Percentiles rank a stretch among this genome's conserved stretches.
phyloP scores from a whole-genome alignment of 2,888 invertebrate species.

The Netelia melanura region DNA sequence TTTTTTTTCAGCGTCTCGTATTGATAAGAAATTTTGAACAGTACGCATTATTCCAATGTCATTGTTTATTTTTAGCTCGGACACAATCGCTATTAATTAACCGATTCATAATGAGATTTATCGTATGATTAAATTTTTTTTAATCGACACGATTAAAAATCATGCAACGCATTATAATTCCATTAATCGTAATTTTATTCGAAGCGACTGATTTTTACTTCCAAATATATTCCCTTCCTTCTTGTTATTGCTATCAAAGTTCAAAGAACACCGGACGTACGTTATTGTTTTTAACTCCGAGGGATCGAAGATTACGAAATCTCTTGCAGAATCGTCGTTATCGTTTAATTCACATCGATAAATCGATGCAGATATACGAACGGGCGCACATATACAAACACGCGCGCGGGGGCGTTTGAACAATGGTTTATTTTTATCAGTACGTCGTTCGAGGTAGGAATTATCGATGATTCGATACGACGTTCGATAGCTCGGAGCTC shows the following conservation, averaged over 20 bases:
- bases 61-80: not conserved
- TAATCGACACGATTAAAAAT: not conserved
- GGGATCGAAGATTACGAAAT: constrained; percentile 42
- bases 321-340: constrained; percentile 17
- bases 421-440: constrained; percentile 34
- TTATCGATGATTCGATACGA: not conserved
- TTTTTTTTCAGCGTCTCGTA: not conserved
- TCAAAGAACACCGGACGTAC: constrained; percentile 9
- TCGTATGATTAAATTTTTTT: not conserved
- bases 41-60: not conserved
- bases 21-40: not conserved
- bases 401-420: constrained; percentile 12
- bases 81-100: not conserved
- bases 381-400: not conserved
- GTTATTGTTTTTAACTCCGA: not conserved
- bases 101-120: not conserved
- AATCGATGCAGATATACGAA: not conserved
- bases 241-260: constrained; percentile 10
- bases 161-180: not conserved
- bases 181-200: not conserved
- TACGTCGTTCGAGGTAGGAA: not conserved
- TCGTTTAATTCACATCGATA: constrained; percentile 12
- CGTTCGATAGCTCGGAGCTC: not conserved
- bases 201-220: not conserved
- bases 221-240: not conserved